Percentiles rank a stretch among this genome's conserved stretches.
phyloP scores from a whole-genome alignment of 2,888 invertebrate genomes.

The Fragum fragum region DNA sequence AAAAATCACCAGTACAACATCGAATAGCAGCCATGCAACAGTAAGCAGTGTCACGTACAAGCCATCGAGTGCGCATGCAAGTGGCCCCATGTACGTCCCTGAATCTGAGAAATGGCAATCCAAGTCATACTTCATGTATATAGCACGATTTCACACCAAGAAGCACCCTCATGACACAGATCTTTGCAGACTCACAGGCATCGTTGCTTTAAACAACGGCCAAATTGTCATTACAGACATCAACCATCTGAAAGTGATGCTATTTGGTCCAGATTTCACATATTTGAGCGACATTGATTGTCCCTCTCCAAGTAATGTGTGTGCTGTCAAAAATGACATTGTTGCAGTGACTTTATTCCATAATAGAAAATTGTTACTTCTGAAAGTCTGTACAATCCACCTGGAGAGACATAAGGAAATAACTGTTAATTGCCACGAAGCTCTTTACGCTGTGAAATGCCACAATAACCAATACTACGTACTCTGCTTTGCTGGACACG shows the following conservation, averaged over 20 bases:
- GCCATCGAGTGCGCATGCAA: slow-evolving; percentile 45
- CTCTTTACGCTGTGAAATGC: slow-evolving; percentile 47
- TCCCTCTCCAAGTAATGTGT: slow-evolving; percentile 54
- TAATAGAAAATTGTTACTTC: slow-evolving; percentile 52
- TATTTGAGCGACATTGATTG: slow-evolving; percentile 55
- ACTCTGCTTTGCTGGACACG: slow-evolving; percentile 53
- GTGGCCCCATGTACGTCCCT: slow-evolving; percentile 42
- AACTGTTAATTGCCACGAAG: slow-evolving; percentile 41
- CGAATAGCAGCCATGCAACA: slow-evolving; percentile 16
- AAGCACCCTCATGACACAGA: slow-evolving; percentile 59
- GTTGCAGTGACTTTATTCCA: slow-evolving; percentile 59
- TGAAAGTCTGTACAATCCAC: slow-evolving; percentile 54
- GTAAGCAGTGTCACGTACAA: slow-evolving; percentile 51
- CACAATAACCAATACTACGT: slow-evolving; percentile 35
- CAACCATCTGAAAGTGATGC: slow-evolving; percentile 60
- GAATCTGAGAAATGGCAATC: slow-evolving; percentile 20
- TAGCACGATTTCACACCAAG: slow-evolving; percentile 56
- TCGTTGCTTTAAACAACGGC: slow-evolving; percentile 52
- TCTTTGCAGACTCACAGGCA: slow-evolving; percentile 55
- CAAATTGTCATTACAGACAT: slow-evolving; percentile 58
- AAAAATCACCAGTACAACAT: not conserved
- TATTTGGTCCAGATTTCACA: slow-evolving; percentile 54
- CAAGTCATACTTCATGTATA: slow-evolving; percentile 53
- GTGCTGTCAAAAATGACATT: slow-evolving; percentile 32
- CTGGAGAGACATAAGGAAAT: slow-evolving; percentile 47